Evolutionary conservation across 2,888 invertebrate genomes (phyloP).

Genomic region (Sinotaia quadrata): DNA sequence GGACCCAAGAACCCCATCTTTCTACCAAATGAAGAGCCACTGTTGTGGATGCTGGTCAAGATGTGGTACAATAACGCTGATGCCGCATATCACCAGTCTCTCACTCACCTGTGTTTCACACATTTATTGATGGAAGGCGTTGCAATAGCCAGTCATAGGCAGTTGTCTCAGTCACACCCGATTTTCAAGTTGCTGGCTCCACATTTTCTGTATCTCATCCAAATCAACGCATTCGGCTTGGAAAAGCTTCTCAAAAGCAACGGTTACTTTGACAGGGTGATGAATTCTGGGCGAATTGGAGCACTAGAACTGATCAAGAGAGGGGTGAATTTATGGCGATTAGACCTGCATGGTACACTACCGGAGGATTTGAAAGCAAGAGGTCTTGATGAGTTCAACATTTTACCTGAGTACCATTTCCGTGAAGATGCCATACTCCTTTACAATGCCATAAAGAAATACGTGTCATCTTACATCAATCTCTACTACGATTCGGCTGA

Average conservation of each 20-base stretch:
- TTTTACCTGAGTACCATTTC: slow-evolving; percentile 73
- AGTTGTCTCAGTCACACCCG: slow-evolving; percentile 74
- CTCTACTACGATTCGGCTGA: slow-evolving; percentile 72
- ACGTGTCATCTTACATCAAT: slow-evolving; percentile 71
- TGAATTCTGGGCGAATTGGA: slow-evolving; percentile 72
- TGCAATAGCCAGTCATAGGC: slow-evolving; percentile 71
- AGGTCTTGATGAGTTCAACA: slow-evolving; percentile 61
- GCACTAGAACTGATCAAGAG: slow-evolving; percentile 72
- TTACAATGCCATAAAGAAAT: slow-evolving; percentile 71
- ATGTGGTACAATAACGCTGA: slow-evolving; percentile 73
- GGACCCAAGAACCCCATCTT: slow-evolving; percentile 73
- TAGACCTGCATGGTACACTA: slow-evolving; percentile 70
- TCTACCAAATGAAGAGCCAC: slow-evolving; percentile 68
- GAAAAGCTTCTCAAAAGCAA: slow-evolving; percentile 70
- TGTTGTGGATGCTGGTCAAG: slow-evolving; percentile 72
- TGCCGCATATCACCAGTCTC: slow-evolving; percentile 70
- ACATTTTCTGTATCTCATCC: slow-evolving; percentile 73
- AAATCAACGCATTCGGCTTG: slow-evolving; percentile 73
- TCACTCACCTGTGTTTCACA: slow-evolving; percentile 72
- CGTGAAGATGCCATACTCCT: slow-evolving; percentile 73
- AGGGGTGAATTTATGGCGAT: slow-evolving; percentile 70
- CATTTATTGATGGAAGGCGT: slow-evolving; percentile 74
- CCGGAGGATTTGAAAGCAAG: slow-evolving; percentile 69
- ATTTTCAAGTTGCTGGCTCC: slow-evolving; percentile 73
- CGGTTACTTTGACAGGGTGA: slow-evolving; percentile 74